A percentile compares a stretch with the other conserved stretches of the same genome.
These are phyloP conservation scores for Lepidothrix coronata DNA, from an alignment of 2,113 vertebrate species.

Conservation along the genomic window DNA sequence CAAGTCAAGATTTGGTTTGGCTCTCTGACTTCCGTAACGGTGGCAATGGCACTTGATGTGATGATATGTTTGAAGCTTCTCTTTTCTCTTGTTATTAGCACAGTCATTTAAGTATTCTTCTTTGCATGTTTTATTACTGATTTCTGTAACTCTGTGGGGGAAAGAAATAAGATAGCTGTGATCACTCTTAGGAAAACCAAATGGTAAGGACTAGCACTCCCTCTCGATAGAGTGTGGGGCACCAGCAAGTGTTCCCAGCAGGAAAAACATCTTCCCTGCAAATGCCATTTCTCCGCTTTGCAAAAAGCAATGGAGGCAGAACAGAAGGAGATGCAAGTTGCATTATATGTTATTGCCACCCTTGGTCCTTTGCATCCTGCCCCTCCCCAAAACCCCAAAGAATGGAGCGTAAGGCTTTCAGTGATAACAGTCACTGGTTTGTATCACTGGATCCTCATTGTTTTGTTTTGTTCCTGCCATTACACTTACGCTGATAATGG, in stretches of 20 bases:
- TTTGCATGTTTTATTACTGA: neutral
- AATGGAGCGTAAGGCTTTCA: neutral
- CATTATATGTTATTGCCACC: neutral
- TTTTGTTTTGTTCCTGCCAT: neutral
- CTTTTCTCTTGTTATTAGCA: neutral
- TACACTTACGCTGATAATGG: neutral
- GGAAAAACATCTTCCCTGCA: neutral
- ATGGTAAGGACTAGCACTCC: neutral
- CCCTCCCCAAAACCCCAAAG: neutral
- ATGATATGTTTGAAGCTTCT: neutral
- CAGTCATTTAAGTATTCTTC: neutral
- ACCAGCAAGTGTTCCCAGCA: neutral
- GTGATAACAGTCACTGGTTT: neutral
- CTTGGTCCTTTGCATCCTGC: neutral
- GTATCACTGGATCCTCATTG: neutral
- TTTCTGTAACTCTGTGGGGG: neutral
- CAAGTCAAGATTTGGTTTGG: neutral
- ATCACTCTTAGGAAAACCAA: neutral
- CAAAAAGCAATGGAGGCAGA: neutral
- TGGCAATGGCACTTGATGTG: neutral
- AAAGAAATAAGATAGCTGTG: constrained; percentile 8
- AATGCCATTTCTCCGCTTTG: neutral
- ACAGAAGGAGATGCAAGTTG: fast-evolving
- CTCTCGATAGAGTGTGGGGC: neutral
- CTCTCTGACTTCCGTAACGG: neutral